These are phyloP conservation scores for Neoarius graeffei DNA, from an alignment of 2,113 vertebrate species.

Conservation along the genomic window DNA sequence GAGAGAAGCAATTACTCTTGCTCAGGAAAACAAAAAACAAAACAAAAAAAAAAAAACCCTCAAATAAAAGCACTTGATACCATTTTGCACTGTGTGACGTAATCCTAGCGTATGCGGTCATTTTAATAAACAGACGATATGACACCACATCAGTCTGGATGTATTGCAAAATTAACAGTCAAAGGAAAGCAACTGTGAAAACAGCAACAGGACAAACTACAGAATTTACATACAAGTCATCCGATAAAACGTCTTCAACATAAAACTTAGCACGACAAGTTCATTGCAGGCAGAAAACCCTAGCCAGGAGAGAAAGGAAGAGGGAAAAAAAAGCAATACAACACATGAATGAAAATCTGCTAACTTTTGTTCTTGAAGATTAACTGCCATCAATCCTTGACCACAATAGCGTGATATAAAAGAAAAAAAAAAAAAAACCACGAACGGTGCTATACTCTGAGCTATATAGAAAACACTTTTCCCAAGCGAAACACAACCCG, in stretches of 20 bases:
- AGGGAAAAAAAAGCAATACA: not conserved
- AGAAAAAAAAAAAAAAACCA: not conserved
- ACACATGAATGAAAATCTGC: not conserved
- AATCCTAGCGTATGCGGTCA: not conserved
- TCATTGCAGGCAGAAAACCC: not conserved
- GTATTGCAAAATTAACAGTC: not conserved
- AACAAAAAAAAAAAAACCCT: not conserved
- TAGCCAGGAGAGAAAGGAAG: not conserved
- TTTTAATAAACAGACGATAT: not conserved
- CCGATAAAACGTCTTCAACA: not conserved
- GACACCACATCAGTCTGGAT: not conserved
- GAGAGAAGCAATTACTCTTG: not conserved
- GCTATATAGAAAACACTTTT: not conserved
- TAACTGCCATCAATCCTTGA: not conserved
- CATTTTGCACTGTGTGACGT: not conserved
- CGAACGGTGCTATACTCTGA: not conserved
- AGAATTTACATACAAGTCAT: not conserved
- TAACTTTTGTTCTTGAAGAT: not conserved
- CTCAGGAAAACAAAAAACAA: not conserved
- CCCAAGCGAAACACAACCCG: not conserved
- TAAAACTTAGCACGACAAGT: not conserved
- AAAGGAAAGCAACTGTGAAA: not conserved
- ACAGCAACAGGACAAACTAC: not conserved
- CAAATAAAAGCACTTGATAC: not conserved
- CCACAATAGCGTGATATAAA: not conserved